Conservation (phyloP, 2,797 vertebrate genomes). For the Scyliorhinus canicula region DNA sequence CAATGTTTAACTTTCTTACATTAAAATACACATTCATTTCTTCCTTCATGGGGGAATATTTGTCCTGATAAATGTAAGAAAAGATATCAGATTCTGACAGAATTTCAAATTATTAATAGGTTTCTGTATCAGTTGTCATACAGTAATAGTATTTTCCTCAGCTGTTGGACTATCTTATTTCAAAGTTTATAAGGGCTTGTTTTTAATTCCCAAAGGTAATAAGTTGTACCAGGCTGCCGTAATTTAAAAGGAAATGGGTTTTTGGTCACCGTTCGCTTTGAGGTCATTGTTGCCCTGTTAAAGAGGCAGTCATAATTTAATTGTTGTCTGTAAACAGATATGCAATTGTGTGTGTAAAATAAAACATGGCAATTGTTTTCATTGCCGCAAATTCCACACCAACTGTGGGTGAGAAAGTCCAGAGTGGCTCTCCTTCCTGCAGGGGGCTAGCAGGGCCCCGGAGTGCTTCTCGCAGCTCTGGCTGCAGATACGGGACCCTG, state of each 20-base stretch:
- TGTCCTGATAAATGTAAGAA: not conserved
- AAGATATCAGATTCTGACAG: not conserved
- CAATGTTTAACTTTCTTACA: not conserved
- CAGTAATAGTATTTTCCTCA: constrained; percentile 9
- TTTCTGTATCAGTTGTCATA: constrained; percentile 20
- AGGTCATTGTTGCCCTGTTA: not conserved
- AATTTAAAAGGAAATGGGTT: constrained; percentile 6
- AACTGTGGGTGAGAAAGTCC: not conserved
- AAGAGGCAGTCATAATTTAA: constrained; percentile 1
- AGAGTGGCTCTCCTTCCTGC: too few species aligned
- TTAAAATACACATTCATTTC: constrained; percentile 9
- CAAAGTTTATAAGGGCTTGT: not conserved
- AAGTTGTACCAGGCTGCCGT: not conserved
- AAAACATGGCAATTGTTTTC: not conserved
- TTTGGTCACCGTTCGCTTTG: not conserved
- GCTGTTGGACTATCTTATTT: not conserved
- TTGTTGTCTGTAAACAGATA: not conserved
- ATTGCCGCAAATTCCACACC: not conserved
- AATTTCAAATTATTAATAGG: not conserved
- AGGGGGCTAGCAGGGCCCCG: too few species aligned
- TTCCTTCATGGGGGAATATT: not conserved
- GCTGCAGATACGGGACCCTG: too few species aligned
- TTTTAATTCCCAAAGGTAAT: constrained; percentile 25
- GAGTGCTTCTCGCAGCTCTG: too few species aligned
- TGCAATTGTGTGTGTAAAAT: not conserved